Conservation (phyloP, 2,888 invertebrate species). For the Chalcis sispes region DNA sequence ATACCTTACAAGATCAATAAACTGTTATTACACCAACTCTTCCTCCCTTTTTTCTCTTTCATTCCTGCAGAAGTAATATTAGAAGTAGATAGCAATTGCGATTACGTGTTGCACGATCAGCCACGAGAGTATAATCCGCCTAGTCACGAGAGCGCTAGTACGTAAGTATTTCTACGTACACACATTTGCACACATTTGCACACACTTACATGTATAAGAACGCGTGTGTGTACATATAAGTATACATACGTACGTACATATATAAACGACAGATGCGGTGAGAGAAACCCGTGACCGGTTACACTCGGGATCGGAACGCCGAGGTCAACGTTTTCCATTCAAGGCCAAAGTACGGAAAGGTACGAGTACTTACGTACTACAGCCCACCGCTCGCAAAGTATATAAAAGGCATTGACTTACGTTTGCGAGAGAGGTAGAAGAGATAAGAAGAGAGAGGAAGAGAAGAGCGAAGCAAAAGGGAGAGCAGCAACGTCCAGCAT, state of each 20-base stretch:
- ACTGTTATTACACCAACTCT: no score
- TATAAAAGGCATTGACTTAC: constrained; percentile 27
- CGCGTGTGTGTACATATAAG: background rate
- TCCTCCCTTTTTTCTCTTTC: constrained; percentile 6
- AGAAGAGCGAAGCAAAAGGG: no score
- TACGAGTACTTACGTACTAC: constrained; percentile 41
- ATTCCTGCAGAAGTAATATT: no score
- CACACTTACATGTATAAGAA: background rate
- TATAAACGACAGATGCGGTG: constrained; percentile 15
- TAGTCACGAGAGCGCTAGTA: constrained; percentile 62
- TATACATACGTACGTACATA: constrained; percentile 6
- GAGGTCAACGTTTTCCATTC: constrained; percentile 73
- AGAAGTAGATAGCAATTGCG: constrained; percentile 48
- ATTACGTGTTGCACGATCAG: constrained; percentile 32
- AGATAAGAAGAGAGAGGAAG: no score
- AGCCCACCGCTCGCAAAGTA: constrained; percentile 24
- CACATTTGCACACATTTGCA: no score
- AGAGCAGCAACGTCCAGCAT: no score
- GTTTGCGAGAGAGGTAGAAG: background rate
- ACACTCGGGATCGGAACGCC: constrained; percentile 68
- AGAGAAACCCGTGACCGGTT: constrained; percentile 68
- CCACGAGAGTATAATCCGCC: constrained; percentile 37
- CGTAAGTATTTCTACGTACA: no score
- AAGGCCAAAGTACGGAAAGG: constrained; percentile 70
- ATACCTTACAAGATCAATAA: no score